phyloP scores from a whole-genome alignment of 2,888 invertebrate species.

The Amphipoea oculea region DNA sequence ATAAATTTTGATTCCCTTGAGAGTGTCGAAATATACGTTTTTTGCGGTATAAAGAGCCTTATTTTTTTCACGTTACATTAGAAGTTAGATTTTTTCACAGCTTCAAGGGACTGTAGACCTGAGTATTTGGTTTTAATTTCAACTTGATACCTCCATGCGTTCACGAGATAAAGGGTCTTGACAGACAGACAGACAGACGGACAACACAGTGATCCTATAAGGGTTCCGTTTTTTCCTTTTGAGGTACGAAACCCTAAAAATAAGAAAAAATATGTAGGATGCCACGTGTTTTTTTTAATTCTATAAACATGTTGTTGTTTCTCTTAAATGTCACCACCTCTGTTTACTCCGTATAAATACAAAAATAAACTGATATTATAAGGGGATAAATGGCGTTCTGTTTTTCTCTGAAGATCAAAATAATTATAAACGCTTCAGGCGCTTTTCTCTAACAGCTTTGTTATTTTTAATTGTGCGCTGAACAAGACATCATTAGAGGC shows the following conservation, averaged over 20 bases:
- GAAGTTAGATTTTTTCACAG: no score
- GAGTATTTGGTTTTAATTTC: no score
- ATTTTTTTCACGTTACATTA: no score
- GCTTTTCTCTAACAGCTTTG: conserved; percentile 34
- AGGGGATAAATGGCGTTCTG: conserved; percentile 6
- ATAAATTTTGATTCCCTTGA: no score
- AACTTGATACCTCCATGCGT: no score
- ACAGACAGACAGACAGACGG: no score
- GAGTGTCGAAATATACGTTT: no score
- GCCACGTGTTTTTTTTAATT: neutral
- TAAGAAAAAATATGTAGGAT: neutral
- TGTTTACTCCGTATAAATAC: conserved; percentile 23
- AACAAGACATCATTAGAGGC: conserved; percentile 39
- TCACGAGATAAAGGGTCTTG: no score
- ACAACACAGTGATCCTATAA: no score
- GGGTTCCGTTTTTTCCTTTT: no score
- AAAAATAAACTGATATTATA: conserved; percentile 35
- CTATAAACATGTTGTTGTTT: neutral
- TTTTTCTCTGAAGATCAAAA: conserved; percentile 28
- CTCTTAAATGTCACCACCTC: conserved; percentile 34
- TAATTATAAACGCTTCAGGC: conserved; percentile 46
- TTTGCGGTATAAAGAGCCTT: no score
- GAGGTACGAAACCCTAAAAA: neutral
- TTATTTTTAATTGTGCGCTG: conserved; percentile 44
- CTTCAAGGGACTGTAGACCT: no score